Evolutionary conservation across 2,888 invertebrate genomes (phyloP).

Genomic region (Microchrysa polita): DNA sequence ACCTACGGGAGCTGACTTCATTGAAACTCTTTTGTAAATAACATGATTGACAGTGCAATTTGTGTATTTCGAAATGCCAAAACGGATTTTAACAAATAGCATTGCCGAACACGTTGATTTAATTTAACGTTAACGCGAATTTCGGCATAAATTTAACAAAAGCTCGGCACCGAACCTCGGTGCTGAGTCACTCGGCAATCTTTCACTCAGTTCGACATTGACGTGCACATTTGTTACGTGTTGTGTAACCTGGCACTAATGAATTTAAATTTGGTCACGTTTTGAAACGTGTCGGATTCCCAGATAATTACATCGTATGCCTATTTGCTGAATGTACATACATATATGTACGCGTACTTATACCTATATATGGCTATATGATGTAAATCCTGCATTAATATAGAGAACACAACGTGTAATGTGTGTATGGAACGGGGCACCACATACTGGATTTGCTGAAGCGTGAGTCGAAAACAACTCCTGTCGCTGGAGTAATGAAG

Average conservation of each 20-base stretch:
- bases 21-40: no score
- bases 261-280: slow-evolving; percentile 28
- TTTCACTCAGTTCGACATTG: slow-evolving; percentile 1
- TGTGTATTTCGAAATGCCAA: neutral
- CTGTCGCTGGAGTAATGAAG: slow-evolving; percentile 20
- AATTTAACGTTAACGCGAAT: neutral
- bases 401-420: no score
- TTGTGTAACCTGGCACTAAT: slow-evolving; percentile 14
- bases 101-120: slow-evolving; percentile 8
- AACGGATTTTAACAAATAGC: neutral
- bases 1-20: no score
- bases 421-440: no score
- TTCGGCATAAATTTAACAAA: slow-evolving; percentile 2
- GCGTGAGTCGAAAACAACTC: neutral
- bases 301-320: slow-evolving; percentile 18
- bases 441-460: no score
- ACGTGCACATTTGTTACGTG: slow-evolving; percentile 18
- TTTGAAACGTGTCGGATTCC: slow-evolving; percentile 9
- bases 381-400: neutral
- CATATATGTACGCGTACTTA: neutral
- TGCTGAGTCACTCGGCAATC: neutral
- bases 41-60: no score
- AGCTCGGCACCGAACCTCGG: neutral
- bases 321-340: slow-evolving; percentile 9
- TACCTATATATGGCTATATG: no score